Conservation (phyloP, 2,797 vertebrate genomes). For the Catostomus latipinnis region DNA sequence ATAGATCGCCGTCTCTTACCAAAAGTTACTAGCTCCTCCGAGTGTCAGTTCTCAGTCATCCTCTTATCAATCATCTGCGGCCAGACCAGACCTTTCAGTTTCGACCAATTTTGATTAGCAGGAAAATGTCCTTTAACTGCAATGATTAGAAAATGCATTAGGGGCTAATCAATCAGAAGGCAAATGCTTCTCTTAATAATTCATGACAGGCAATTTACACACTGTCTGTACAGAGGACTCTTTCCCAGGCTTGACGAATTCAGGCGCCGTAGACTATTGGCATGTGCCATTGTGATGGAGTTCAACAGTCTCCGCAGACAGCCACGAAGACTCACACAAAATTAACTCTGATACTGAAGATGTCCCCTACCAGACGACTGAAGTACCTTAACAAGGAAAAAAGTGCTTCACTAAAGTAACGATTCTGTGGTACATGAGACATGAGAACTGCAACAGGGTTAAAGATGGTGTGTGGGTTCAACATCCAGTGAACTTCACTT, state of each 20-base stretch:
- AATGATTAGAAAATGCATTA: conserved; percentile 63
- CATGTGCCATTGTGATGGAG: conserved; percentile 34
- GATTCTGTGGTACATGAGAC: conserved; percentile 26
- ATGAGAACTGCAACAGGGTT: conserved; percentile 20
- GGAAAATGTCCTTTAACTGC: conserved; percentile 52
- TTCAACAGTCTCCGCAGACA: conserved; percentile 15
- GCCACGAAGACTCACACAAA: conserved; percentile 26
- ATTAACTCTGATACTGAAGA: conserved; percentile 44
- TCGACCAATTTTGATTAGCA: conserved; percentile 53
- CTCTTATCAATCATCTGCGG: conserved; percentile 26
- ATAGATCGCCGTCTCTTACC: not conserved
- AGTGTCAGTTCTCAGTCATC: conserved; percentile 21
- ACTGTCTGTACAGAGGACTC: conserved; percentile 36
- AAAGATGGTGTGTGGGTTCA: conserved; percentile 12
- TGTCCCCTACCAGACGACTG: conserved; percentile 12
- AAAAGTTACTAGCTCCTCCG: conserved; percentile 8
- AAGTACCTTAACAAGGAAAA: conserved; percentile 22
- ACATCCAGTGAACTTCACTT: conserved; percentile 1
- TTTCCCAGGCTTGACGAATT: conserved; percentile 30
- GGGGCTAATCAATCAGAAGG: conserved; percentile 59
- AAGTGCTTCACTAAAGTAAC: conserved; percentile 15
- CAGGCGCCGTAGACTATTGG: conserved; percentile 52
- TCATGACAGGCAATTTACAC: conserved; percentile 62
- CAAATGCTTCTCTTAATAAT: conserved; percentile 64
- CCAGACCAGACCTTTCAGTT: conserved; percentile 12